phyloP scores from a whole-genome alignment of 2,888 invertebrate genomes.

The Idaea dimidiata region DNA sequence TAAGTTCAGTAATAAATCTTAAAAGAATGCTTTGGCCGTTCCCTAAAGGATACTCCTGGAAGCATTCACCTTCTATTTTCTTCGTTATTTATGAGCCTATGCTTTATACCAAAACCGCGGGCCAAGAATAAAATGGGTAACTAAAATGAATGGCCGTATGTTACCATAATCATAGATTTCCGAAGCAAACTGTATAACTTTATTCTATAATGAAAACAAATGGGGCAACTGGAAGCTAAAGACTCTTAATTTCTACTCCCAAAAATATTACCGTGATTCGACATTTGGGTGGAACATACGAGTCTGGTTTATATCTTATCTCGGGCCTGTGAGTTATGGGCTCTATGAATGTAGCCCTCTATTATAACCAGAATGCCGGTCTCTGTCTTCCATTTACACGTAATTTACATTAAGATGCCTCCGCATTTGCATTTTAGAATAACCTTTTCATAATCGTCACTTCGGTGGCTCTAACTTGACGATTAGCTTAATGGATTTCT shows the following conservation, averaged over 20 bases:
- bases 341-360: conserved; percentile 53
- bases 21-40: conserved; percentile 79
- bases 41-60: conserved; percentile 79
- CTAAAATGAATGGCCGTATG: conserved; percentile 73
- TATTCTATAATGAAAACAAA: conserved; percentile 63
- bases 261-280: conserved; percentile 33
- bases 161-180: conserved; percentile 71
- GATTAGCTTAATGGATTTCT: conserved; percentile 76
- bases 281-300: conserved; percentile 53
- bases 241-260: conserved; percentile 40
- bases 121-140: conserved; percentile 77
- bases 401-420: conserved; percentile 72
- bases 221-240: conserved; percentile 53
- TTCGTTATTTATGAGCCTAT: conserved; percentile 78
- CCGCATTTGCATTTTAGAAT: conserved; percentile 71
- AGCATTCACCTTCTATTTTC: conserved; percentile 80
- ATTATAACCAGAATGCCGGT: conserved; percentile 56
- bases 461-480: conserved; percentile 64
- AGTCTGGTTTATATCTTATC: conserved; percentile 56
- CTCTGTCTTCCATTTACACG: conserved; percentile 64
- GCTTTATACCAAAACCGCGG: conserved; percentile 75
- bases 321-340: conserved; percentile 60
- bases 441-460: conserved; percentile 74
- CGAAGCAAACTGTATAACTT: conserved; percentile 52
- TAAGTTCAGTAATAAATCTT: conserved; percentile 80